Evolutionary conservation across 2,113 vertebrate genomes (phyloP).

Genomic region (Zosterops pallidus): DNA sequence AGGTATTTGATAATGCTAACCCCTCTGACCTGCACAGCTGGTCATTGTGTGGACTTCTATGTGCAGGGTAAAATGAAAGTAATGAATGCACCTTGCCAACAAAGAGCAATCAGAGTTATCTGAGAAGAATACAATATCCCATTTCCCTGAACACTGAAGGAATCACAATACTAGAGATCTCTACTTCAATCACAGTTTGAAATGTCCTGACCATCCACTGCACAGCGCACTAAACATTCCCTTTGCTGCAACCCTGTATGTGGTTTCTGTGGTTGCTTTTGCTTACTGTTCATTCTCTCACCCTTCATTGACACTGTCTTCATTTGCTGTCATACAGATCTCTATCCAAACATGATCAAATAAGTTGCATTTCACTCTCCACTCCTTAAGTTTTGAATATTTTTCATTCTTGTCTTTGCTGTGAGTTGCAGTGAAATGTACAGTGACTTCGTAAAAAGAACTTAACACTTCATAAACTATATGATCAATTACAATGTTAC

Average conservation of each 20-base stretch:
- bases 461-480: background rate
- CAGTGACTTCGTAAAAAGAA: background rate
- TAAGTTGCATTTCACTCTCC: background rate
- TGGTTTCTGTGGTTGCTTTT: background rate
- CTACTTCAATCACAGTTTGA: background rate
- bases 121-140: background rate
- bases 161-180: background rate
- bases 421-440: background rate
- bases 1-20: background rate
- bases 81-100: background rate
- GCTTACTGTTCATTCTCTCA: background rate
- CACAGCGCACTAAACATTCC: background rate
- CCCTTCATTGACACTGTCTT: background rate
- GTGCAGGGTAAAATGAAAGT: background rate
- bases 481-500: background rate
- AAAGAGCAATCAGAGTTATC: background rate
- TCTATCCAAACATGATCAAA: background rate
- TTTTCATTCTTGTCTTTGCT: background rate
- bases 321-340: background rate
- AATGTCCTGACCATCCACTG: background rate
- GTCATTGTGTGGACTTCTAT: background rate
- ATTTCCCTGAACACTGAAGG: background rate
- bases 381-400: background rate
- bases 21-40: background rate
- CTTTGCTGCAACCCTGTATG: fast-evolving